These are phyloP conservation scores for Suncus etruscus DNA, from an alignment of 2,113 vertebrate species.

Conservation along the genomic window DNA sequence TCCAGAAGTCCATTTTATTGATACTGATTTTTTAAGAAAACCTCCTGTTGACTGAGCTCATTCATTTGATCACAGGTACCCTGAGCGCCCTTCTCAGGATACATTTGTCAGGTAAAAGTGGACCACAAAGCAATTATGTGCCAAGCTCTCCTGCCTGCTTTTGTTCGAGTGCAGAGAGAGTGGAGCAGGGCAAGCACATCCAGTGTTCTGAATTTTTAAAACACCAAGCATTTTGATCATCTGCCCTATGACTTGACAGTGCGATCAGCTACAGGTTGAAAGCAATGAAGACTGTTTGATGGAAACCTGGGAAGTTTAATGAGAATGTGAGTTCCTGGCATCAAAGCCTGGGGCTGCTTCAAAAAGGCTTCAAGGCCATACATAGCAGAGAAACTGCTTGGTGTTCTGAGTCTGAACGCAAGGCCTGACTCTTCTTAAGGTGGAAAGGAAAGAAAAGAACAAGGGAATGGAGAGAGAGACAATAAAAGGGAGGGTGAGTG, in stretches of 20 bases:
- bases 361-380: slow-evolving; percentile 1
- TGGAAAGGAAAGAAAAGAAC: neutral
- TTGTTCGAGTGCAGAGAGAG: neutral
- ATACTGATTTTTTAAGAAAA: neutral
- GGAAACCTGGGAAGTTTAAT: slow-evolving; percentile 36
- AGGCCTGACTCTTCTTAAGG: slow-evolving; percentile 11
- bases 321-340: neutral
- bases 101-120: slow-evolving; percentile 19
- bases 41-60: neutral
- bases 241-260: neutral
- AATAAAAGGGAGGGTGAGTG: too few species aligned
- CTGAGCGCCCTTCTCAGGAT: neutral
- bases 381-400: neutral
- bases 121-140: neutral
- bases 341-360: slow-evolving; percentile 5
- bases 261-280: neutral
- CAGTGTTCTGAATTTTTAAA: slow-evolving; percentile 37
- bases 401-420: slow-evolving; percentile 40
- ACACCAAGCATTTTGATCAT: slow-evolving; percentile 36
- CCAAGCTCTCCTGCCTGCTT: neutral
- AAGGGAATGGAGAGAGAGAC: neutral
- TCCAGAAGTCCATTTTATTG: neutral
- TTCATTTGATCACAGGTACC: neutral
- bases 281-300: slow-evolving; percentile 48
- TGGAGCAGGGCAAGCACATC: neutral